phyloP scores from a whole-genome alignment of 2,113 vertebrate genomes.

The Eurystomus gularis region DNA sequence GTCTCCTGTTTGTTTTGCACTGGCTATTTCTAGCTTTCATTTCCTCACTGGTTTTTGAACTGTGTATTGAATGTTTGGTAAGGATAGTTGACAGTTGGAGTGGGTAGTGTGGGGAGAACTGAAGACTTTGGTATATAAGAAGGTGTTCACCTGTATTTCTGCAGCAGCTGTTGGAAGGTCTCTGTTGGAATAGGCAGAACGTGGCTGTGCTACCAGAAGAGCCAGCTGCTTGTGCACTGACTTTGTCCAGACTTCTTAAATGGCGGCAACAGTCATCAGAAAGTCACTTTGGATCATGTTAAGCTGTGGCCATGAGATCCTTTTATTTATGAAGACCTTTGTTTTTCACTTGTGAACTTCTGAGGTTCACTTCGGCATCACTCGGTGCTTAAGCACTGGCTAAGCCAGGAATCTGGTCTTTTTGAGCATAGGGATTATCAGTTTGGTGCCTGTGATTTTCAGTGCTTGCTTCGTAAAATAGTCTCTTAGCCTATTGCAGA shows the following conservation, averaged over 20 bases:
- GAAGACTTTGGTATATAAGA: background rate
- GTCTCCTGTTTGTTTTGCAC: background rate
- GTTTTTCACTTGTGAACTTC: background rate
- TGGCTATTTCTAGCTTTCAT: background rate
- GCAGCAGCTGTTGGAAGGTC: background rate
- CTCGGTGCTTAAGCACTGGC: background rate
- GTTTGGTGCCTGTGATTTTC: background rate
- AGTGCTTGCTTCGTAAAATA: background rate
- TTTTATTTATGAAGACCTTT: background rate
- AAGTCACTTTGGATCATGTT: background rate
- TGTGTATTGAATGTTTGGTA: background rate
- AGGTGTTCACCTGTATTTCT: background rate
- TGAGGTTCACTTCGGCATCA: background rate
- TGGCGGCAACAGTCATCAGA: background rate
- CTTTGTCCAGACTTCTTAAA: background rate
- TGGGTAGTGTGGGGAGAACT: background rate
- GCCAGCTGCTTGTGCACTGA: background rate
- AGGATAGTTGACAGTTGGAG: background rate
- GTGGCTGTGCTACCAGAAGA: accelerated
- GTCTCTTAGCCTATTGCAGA: background rate
- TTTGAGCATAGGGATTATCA: background rate
- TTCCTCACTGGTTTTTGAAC: background rate
- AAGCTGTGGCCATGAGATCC: background rate
- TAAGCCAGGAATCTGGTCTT: background rate
- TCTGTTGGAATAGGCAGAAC: background rate